A percentile compares a stretch with the other conserved stretches of the same genome.
phyloP scores from a whole-genome alignment of 2,797 vertebrate genomes.

The Premnoplex brunnescens region DNA sequence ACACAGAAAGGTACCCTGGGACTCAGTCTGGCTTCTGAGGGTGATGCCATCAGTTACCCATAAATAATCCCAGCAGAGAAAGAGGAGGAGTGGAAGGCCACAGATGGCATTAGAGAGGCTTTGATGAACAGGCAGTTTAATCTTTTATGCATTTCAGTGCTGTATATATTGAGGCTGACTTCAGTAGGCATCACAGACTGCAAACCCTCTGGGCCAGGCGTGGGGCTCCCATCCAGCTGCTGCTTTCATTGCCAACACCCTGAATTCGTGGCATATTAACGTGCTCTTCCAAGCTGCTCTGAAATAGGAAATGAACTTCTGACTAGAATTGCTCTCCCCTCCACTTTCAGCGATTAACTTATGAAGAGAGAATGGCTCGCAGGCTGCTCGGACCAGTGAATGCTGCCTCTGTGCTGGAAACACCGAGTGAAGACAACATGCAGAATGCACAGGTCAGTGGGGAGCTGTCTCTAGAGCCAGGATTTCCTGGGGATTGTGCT shows the following conservation, averaged over 20 bases:
- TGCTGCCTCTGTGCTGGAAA: constrained; percentile 84
- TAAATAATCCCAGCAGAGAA: constrained; percentile 58
- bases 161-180: constrained; percentile 61
- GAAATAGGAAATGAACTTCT: neutral
- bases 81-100: constrained; percentile 64
- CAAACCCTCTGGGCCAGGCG: neutral
- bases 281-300: neutral
- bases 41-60: constrained; percentile 64
- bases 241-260: neutral
- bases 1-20: constrained; percentile 37
- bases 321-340: neutral
- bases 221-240: neutral
- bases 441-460: constrained; percentile 83
- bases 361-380: constrained; percentile 95
- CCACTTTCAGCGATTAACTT: constrained; percentile 85
- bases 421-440: constrained; percentile 77
- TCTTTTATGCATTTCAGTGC: constrained; percentile 39
- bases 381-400: constrained; percentile 91
- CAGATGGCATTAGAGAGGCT: constrained; percentile 59
- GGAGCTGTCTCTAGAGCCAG: neutral
- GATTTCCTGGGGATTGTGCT: neutral
- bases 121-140: constrained; percentile 68
- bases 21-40: constrained; percentile 44
- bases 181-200: constrained; percentile 26
- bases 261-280: neutral